phyloP scores from a whole-genome alignment of 2,113 vertebrate species.

The Notarius lentiginosus region DNA sequence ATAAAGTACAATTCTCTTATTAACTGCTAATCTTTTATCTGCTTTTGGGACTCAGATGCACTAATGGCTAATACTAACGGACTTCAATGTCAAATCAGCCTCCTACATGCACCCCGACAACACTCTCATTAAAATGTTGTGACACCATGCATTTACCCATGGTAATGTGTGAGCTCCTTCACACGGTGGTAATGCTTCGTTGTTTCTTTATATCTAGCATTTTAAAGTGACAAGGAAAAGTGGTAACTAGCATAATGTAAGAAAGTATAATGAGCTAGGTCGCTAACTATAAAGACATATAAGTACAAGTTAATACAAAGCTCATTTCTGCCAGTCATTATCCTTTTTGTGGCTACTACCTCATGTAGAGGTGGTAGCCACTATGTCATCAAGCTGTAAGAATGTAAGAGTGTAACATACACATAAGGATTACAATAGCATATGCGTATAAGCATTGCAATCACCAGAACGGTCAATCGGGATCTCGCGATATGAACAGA shows the following conservation, averaged over 20 bases:
- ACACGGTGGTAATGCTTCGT: background rate
- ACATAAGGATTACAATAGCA: no score
- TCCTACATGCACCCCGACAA: background rate
- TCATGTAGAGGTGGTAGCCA: no score
- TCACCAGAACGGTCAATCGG: no score
- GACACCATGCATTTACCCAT: background rate
- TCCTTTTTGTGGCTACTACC: background rate
- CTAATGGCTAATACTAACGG: background rate
- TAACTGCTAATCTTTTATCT: conserved; percentile 21
- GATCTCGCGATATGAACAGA: no score
- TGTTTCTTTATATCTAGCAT: background rate
- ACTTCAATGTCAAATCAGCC: conserved; percentile 1
- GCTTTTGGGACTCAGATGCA: conserved; percentile 1
- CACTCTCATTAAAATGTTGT: background rate
- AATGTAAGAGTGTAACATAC: no score
- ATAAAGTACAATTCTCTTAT: conserved; percentile 6
- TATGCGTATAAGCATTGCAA: no score
- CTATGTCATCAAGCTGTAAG: no score
- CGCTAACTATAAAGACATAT: background rate
- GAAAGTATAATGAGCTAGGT: background rate
- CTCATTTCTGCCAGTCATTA: background rate
- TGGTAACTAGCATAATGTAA: background rate
- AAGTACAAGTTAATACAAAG: background rate
- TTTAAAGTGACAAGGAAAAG: background rate
- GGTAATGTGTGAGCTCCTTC: background rate